Conservation (phyloP, 1,140 invertebrate genomes). For the Sycophila sp. region DNA sequence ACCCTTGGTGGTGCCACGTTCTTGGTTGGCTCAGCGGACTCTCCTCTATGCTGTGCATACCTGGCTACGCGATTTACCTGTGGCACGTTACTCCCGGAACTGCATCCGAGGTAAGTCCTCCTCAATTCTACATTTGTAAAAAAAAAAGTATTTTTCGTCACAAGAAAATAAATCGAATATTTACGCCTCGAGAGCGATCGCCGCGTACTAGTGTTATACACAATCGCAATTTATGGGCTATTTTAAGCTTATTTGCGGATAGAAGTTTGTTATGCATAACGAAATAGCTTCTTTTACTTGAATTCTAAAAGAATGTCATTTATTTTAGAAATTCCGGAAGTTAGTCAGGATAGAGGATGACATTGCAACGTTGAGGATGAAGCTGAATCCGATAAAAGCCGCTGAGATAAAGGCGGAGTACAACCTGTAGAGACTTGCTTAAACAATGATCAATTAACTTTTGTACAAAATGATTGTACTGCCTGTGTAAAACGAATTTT, state of each 20-base stretch:
- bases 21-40: constrained; percentile 79
- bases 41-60: constrained; percentile 79
- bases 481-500: no score
- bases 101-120: constrained; percentile 61
- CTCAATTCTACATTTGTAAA: no score
- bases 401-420: constrained; percentile 47
- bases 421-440: constrained; percentile 43
- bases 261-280: no score
- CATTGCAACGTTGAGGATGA: constrained; percentile 75
- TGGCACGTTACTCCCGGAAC: constrained; percentile 69
- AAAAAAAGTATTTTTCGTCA: no score
- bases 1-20: constrained; percentile 75
- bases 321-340: constrained; percentile 78
- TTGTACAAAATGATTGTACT: constrained; percentile 17
- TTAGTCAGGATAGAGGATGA: constrained; percentile 83
- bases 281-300: neutral
- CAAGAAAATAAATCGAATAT: no score
- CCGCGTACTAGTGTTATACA: no score
- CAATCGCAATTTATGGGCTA: no score
- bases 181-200: no score
- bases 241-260: no score
- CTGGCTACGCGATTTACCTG: constrained; percentile 72
- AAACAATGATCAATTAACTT: neutral
- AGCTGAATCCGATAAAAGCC: constrained; percentile 67
- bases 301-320: neutral